Evolutionary conservation across 1,140 invertebrate species (phyloP), one percentile per base, ranked within the genome.

Genomic region (Pissodes strobi): DNA sequence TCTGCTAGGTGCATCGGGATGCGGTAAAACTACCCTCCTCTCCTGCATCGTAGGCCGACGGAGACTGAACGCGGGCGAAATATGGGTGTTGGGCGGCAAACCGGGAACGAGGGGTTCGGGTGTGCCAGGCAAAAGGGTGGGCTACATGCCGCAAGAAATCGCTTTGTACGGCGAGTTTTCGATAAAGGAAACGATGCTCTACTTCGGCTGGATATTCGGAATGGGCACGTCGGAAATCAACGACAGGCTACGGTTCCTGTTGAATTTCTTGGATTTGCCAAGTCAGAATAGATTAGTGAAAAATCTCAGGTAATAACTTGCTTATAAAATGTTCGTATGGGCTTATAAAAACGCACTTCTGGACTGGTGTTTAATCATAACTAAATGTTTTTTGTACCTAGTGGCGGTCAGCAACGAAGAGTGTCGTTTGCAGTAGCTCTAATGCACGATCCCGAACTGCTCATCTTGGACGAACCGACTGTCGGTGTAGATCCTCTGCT

Each of bases 181-280:
- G 0, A 98, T 97, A 64, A 86, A 87, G 61, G 96, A 98, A 77
- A 98, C 94, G 0, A 90, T 98, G 86, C 88, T 92, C 82, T 98
- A 97, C 76, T 98, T 98, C 79, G 95, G 95, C n/a, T 92, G 93
- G 85, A 90, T 98, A 69, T 94, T 95, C 75, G 91, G 93, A 55
- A 95, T 98, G 93, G 82, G 85, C 69, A 88, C 88, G 2, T 77
- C 82, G 21, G 88, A 92, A 76, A 93, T 97, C 58, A 81, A 86
- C 15, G 88, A 92, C 64, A 85, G 94, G 71, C 85, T 93, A 62
- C 85, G 90, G 62, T 98, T 98, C 80, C 82, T 98, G 2, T 78
- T 97, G 0, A 88, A 93, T 73, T 95, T 98, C 76, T 82, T 97
- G 2, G 91, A 95, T 78, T 80, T 97, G 66, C 93, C 94, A 1